phyloP scores from a whole-genome alignment of 1,140 invertebrate genomes.

The Dryas iulia region DNA sequence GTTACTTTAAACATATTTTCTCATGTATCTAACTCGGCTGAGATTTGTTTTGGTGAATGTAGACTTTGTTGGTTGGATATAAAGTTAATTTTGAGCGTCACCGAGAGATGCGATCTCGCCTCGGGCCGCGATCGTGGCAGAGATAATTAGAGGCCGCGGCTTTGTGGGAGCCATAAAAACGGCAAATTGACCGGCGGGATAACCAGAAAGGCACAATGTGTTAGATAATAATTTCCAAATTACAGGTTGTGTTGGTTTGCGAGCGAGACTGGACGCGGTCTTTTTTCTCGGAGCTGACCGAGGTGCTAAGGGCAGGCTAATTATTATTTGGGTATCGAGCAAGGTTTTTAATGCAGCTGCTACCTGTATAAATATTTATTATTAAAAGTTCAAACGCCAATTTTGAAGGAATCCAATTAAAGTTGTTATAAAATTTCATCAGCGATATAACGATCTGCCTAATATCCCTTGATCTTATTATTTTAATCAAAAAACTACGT shows the following conservation, averaged over 20 bases:
- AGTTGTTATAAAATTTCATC: conserved; percentile 55
- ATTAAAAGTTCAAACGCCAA: conserved; percentile 73
- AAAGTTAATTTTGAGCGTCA: conserved; percentile 38
- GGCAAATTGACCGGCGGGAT: conserved; percentile 80
- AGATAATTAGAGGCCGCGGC: conserved; percentile 78
- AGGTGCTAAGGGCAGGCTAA: conserved; percentile 79
- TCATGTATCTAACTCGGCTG: conserved; percentile 61
- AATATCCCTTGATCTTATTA: conserved; percentile 28
- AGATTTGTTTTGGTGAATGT: conserved; percentile 31
- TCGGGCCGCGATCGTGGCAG: conserved; percentile 69
- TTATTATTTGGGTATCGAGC: conserved; percentile 77
- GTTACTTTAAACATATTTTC: conserved; percentile 74
- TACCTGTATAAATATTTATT: conserved; percentile 80
- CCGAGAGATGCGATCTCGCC: conserved; percentile 42
- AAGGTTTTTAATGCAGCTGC: conserved; percentile 77
- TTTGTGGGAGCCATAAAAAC: conserved; percentile 78
- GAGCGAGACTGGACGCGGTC: conserved; percentile 61
- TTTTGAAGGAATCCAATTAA: conserved; percentile 72
- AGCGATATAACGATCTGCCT: conserved; percentile 39
- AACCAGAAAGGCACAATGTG: conserved; percentile 80
- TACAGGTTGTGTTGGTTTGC: conserved; percentile 76
- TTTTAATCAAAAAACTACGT: conserved; percentile 19
- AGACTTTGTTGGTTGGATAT: conserved; percentile 33
- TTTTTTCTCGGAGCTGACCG: conserved; percentile 69
- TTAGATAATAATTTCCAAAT: conserved; percentile 81